Percentiles rank a stretch among this genome's conserved stretches.
Conservation (phyloP, 2,113 vertebrate species). For the Potamarius usumacintae region DNA sequence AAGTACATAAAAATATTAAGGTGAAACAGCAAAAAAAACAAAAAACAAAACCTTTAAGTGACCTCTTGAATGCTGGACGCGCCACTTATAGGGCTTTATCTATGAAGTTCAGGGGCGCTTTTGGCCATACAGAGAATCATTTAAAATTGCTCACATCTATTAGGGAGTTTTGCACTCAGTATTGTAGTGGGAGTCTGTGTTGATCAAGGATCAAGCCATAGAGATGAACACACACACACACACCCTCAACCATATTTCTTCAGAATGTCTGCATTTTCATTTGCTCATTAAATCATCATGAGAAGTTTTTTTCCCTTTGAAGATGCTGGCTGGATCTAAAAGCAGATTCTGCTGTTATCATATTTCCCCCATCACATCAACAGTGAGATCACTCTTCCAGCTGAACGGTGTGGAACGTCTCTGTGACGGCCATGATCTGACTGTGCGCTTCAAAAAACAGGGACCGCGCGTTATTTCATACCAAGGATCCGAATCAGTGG, state of each 20-base stretch:
- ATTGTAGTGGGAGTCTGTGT: constrained; percentile 54
- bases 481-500: not conserved
- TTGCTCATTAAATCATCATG: too few species aligned
- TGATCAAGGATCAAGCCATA: constrained; percentile 51
- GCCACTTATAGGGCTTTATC: constrained; percentile 60
- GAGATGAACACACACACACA: constrained; percentile 28
- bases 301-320: constrained; percentile 10
- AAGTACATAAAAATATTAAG: constrained; percentile 98
- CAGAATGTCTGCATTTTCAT: not conserved
- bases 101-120: constrained; percentile 58
- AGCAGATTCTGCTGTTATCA: constrained; percentile 45
- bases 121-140: constrained; percentile 56
- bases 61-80: constrained; percentile 71
- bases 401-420: constrained; percentile 14
- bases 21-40: constrained; percentile 60
- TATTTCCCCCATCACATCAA: constrained; percentile 51
- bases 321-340: constrained; percentile 61
- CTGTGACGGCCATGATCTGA: constrained; percentile 16
- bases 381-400: constrained; percentile 30
- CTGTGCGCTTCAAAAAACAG: constrained; percentile 14
- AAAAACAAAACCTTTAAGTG: constrained; percentile 60
- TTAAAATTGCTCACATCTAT: constrained; percentile 71
- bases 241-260: constrained; percentile 2
- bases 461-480: constrained; percentile 17
- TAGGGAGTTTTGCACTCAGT: constrained; percentile 60